These are phyloP conservation scores for Lycocerus yunnanus DNA, from an alignment of 2,888 invertebrate species.

Conservation along the genomic window DNA sequence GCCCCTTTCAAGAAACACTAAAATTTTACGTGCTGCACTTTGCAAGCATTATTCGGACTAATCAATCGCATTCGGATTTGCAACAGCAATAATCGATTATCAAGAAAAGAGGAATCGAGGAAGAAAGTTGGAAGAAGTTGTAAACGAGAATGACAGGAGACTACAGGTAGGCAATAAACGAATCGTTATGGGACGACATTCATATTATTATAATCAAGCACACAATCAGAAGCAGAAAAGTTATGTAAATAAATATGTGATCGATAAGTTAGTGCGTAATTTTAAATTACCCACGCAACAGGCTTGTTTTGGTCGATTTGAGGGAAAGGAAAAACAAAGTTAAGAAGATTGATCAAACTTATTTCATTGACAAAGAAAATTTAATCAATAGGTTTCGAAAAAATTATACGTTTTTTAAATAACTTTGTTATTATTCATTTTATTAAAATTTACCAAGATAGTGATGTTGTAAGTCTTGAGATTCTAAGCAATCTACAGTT, in stretches of 20 bases:
- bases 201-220: not conserved
- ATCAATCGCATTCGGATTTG: not conserved
- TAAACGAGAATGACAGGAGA: not conserved
- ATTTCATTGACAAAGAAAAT: too few species aligned
- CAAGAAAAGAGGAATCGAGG: not conserved
- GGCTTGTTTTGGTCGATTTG: not conserved
- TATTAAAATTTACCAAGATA: not conserved
- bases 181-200: not conserved
- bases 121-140: not conserved
- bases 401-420: not conserved
- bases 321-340: not conserved
- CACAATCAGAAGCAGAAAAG: not conserved
- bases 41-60: not conserved
- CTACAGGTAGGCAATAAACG: not conserved
- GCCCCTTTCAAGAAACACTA: constrained; percentile 27
- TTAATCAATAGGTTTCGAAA: too few species aligned
- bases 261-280: not conserved
- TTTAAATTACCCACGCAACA: not conserved
- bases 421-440: not conserved
- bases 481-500: not conserved
- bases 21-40: constrained; percentile 7
- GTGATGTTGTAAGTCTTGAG: not conserved
- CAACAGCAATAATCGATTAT: not conserved
- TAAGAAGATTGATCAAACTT: not conserved
- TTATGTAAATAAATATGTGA: not conserved